These are phyloP conservation scores for Daubentonia madagascariensis DNA, from an alignment of 2,113 vertebrate species.

Conservation along the genomic window DNA sequence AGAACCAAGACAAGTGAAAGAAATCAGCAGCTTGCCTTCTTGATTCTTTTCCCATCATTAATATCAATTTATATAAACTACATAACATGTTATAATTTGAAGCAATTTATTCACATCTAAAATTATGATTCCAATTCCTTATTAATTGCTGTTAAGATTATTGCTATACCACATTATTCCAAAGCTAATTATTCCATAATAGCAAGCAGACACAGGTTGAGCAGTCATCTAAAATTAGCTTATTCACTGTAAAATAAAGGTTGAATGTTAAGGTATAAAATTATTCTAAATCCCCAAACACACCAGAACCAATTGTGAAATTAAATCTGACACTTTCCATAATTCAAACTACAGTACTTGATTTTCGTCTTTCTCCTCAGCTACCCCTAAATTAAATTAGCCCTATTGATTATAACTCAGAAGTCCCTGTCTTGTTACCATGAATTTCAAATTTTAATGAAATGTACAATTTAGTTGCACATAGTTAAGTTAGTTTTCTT, in stretches of 20 bases:
- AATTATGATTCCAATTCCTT: conserved; percentile 67
- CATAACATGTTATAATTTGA: conserved; percentile 3
- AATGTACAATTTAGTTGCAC: conserved; percentile 31
- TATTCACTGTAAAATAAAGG: conserved; percentile 75
- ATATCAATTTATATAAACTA: conserved; percentile 50
- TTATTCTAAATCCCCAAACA: conserved; percentile 80
- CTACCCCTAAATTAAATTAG: conserved; percentile 73
- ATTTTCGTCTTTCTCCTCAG: conserved; percentile 72
- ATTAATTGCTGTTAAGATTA: conserved; percentile 61
- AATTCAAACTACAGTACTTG: conserved; percentile 73
- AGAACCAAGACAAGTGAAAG: conserved; percentile 27
- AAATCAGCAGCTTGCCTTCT: neutral
- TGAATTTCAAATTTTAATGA: conserved; percentile 66
- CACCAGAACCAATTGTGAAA: conserved; percentile 78
- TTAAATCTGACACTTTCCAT: conserved; percentile 76
- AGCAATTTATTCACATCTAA: conserved; percentile 45
- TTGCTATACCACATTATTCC: conserved; percentile 57
- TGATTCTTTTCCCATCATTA: conserved; percentile 2
- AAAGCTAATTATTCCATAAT: conserved; percentile 63
- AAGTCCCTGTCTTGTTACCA: conserved; percentile 65
- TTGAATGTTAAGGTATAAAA: conserved; percentile 79
- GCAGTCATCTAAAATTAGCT: conserved; percentile 68
- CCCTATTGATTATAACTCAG: conserved; percentile 65
- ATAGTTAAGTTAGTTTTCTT: conserved; percentile 21
- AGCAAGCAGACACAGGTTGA: conserved; percentile 63